Base-by-base conservation (phyloP, 2,113 vertebrate species). In the Rhinolophus sinicus region DNA sequence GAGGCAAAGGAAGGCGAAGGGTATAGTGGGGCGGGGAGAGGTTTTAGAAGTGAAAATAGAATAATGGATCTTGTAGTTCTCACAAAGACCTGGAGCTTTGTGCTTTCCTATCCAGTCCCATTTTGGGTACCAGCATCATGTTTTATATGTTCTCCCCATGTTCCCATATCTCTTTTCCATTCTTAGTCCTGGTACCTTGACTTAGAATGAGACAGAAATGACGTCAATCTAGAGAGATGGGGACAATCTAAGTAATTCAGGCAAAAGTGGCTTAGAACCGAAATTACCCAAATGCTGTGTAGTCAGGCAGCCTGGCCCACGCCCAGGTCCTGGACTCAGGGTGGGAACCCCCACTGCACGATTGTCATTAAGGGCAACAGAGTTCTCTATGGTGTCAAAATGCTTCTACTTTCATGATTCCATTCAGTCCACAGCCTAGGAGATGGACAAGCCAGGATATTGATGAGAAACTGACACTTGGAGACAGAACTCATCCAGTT, bases 201-300 rank as follows among this genome's bases (percentile, higher is more conserved):
- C 40, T 82, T 94, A 88, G 72, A 72, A 85, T 81, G 38, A 93
- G 77, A 90, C 33, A 86, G 60, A 94, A 97, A 73, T 58, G 60
- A 91, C 60, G 78, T 80, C 69, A 70, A 56, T 40, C 85, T 67
- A 58, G 67, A 75, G 82, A 96, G 88, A 92, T 0, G 8, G 89
- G 40, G 72, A 70, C 47, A 50, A 70, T 69, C 62, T 60, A 72
- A 56, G n/a, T n/a, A 96, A 73, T 8, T 52, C 56, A 60, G 35
- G 64, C 19, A 62, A 82, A 96, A 73, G 52, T 35, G 75, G 52
- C 62, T 70, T 81, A 56, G 54, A 76, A 88, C 50, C 75, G 38
- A 65, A 72, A 92, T 62, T 15, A 92, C 24, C 56, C 75, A 80
- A 77, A 85, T 58, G n/a, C 85, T 38, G 54, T 19, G 33, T 40